A percentile compares a stretch with the other conserved stretches of the same genome.
phyloP scores from a whole-genome alignment of 2,797 vertebrate genomes.

The Petrocephalus schoutedeni region DNA sequence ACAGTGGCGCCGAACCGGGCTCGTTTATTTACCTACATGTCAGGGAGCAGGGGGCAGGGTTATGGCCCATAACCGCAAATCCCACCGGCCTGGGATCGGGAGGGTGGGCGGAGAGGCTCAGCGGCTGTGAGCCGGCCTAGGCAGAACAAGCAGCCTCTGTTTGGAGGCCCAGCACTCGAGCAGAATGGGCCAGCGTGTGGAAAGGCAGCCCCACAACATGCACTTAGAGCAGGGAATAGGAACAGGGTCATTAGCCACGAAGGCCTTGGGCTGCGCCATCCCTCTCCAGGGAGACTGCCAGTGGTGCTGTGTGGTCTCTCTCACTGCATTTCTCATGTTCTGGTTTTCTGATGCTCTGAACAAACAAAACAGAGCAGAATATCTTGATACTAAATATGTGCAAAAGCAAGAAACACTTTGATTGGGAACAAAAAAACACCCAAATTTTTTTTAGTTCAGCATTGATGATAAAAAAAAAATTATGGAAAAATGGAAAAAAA shows the following conservation, averaged over 20 bases:
- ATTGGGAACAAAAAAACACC: neutral
- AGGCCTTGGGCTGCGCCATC: neutral
- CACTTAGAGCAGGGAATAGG: neutral
- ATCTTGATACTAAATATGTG: neutral
- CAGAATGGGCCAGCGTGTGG: neutral
- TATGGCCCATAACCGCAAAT: conserved; percentile 20
- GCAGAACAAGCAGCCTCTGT: conserved; percentile 23
- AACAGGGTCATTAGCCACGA: neutral
- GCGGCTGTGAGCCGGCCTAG: neutral
- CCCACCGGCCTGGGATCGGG: neutral
- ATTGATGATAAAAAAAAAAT: neutral
- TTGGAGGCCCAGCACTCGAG: neutral
- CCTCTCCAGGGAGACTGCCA: neutral
- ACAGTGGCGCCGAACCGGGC: neutral
- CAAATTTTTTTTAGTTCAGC: neutral
- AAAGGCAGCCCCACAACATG: conserved; percentile 2
- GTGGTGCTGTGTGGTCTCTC: neutral
- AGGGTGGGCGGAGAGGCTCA: neutral
- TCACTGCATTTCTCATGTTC: neutral
- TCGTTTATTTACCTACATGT: conserved; percentile 25
- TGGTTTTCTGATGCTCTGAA: neutral
- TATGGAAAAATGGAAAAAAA: neutral
- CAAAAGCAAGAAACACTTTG: neutral
- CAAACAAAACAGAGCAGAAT: neutral
- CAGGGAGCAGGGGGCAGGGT: conserved; percentile 8